phyloP scores from a whole-genome alignment of 1,140 invertebrate species.

The Lepidotrigona ventralis region DNA sequence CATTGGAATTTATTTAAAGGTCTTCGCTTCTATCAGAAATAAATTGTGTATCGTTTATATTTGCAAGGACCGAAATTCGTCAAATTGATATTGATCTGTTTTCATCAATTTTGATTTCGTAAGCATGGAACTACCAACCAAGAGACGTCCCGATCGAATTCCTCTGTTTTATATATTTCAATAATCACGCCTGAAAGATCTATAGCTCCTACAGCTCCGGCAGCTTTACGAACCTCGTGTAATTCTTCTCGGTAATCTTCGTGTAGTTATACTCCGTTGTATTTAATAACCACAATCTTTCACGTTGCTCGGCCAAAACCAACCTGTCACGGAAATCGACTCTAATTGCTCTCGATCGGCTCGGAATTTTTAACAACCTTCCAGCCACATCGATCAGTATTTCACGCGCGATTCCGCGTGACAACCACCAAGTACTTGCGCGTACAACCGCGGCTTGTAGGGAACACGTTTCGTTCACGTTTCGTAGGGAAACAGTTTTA shows the following conservation, averaged over 20 bases:
- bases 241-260: neutral
- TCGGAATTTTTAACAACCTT: neutral
- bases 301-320: constrained; percentile 2
- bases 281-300: neutral
- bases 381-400: neutral
- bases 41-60: too few species aligned
- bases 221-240: neutral
- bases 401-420: neutral
- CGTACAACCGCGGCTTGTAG: neutral
- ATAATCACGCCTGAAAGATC: neutral
- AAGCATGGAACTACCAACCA: neutral
- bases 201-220: too few species aligned
- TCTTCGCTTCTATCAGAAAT: neutral
- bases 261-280: neutral
- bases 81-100: neutral
- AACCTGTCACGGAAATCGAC: constrained; percentile 11
- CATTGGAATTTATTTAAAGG: neutral
- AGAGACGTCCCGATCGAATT: neutral
- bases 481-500: neutral
- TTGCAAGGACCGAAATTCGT: neutral
- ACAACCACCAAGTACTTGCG: neutral
- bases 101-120: neutral
- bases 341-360: neutral
- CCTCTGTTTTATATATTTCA: too few species aligned
- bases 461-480: neutral